phyloP scores from a whole-genome alignment of 2,797 vertebrate genomes.

The Sparus aurata region DNA sequence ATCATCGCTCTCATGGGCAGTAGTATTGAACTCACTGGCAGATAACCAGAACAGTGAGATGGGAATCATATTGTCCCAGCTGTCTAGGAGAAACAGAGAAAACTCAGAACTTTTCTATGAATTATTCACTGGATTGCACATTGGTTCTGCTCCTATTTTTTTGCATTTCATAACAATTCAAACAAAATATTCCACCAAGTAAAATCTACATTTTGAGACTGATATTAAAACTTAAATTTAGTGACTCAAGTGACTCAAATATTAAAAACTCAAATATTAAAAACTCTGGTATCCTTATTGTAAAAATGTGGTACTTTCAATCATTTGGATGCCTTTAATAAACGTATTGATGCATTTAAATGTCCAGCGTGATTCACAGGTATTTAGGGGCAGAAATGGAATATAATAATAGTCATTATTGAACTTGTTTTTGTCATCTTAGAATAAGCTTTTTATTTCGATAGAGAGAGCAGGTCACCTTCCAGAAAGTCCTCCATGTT shows the following conservation, averaged over 20 bases:
- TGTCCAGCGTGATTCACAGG: too few relatives aligned
- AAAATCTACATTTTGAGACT: background rate
- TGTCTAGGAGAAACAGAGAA: slow-evolving; percentile 5
- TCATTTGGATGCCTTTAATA: background rate
- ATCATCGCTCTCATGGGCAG: slow-evolving; percentile 11
- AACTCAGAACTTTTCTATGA: background rate
- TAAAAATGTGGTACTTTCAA: background rate
- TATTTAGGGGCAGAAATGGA: too few relatives aligned
- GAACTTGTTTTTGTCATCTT: too few relatives aligned
- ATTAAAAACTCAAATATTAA: background rate
- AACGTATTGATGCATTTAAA: background rate
- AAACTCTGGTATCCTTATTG: background rate
- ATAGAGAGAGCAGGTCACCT: too few relatives aligned
- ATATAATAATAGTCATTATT: too few relatives aligned
- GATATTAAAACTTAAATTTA: background rate
- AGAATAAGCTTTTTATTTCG: too few relatives aligned
- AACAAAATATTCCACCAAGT: background rate
- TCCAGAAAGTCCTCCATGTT: too few relatives aligned
- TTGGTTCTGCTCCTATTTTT: background rate
- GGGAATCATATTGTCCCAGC: slow-evolving; percentile 18
- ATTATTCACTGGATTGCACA: slow-evolving; percentile 2
- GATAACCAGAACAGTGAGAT: slow-evolving; percentile 18
- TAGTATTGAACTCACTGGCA: slow-evolving; percentile 28
- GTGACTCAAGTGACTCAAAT: background rate
- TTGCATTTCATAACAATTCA: background rate